Evolutionary conservation across 2,888 invertebrate genomes (phyloP).

Genomic region (Microctonus brassicae): DNA sequence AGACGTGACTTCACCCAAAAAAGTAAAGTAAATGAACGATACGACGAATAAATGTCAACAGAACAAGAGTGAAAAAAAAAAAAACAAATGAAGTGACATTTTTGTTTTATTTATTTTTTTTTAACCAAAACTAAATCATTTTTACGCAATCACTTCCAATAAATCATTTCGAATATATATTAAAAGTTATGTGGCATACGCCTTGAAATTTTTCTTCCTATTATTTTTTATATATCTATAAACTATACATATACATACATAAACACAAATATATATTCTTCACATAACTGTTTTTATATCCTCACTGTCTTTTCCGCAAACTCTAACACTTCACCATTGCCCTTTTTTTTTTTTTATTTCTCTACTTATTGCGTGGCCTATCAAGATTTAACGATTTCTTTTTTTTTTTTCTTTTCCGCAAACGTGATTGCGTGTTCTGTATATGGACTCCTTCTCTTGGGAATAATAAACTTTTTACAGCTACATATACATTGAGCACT

Average conservation of each 20-base stretch:
- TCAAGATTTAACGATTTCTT: slow-evolving; percentile 19
- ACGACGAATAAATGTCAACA: neutral
- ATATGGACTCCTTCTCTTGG: neutral
- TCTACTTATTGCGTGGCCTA: slow-evolving; percentile 12
- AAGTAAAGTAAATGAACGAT: slow-evolving; percentile 2
- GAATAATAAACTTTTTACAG: neutral
- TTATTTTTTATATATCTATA: neutral
- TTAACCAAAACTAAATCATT: slow-evolving; percentile 31
- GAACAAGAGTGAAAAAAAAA: slow-evolving; percentile 5
- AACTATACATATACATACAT: too few relatives aligned
- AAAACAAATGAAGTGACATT: slow-evolving; percentile 23
- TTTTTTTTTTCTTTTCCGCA: neutral
- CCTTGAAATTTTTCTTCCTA: slow-evolving; percentile 3
- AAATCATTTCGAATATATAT: slow-evolving; percentile 13
- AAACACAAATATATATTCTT: too few relatives aligned
- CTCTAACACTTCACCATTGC: neutral
- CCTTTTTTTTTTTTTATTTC: neutral
- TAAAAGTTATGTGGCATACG: slow-evolving; percentile 6
- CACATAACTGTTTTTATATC: neutral
- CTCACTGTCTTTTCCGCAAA: neutral
- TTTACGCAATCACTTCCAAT: neutral
- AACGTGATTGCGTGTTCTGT: slow-evolving; percentile 13
- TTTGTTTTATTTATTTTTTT: slow-evolving; percentile 5
- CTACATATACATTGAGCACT: neutral
- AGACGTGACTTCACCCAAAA: neutral